Evolutionary conservation across 2,113 vertebrate genomes (phyloP).

Genomic region (Cisticola juncidis): DNA sequence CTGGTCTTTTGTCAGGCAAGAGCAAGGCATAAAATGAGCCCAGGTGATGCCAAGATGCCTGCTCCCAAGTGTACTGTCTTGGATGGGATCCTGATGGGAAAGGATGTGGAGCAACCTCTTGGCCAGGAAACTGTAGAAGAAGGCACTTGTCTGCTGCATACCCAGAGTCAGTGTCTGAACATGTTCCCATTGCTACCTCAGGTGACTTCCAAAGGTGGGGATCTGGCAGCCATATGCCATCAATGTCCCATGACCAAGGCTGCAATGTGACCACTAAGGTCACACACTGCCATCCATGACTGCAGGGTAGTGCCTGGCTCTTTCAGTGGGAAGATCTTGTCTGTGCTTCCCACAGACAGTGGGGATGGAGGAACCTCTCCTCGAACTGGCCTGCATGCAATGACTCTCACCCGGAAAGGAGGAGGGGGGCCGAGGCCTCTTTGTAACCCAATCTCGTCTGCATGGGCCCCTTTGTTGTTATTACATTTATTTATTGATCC

Average conservation of each 20-base stretch:
- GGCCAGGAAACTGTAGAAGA: not conserved
- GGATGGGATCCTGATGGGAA: not conserved
- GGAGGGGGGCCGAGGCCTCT: slow-evolving; percentile 26
- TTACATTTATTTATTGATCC: slow-evolving; percentile 61
- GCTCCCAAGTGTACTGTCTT: fast-evolving
- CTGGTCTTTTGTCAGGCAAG: not conserved
- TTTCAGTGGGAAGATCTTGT: not conserved
- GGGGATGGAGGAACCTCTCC: not conserved
- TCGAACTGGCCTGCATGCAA: not conserved
- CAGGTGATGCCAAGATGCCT: not conserved
- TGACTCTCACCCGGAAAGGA: slow-evolving; percentile 18
- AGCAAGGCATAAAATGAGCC: not conserved
- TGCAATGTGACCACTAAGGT: not conserved
- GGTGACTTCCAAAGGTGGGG: not conserved
- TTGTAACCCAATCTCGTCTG: slow-evolving; percentile 62
- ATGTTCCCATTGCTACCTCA: not conserved
- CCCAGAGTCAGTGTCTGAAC: not conserved
- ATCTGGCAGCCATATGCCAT: fast-evolving
- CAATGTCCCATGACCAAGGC: not conserved
- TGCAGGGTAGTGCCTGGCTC: not conserved
- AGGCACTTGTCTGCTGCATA: not conserved
- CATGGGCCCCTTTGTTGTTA: slow-evolving; percentile 64
- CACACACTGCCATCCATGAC: not conserved
- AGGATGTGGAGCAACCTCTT: not conserved
- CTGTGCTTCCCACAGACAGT: fast-evolving